Percentiles rank a stretch among this genome's conserved stretches.
Evolutionary conservation across 2,888 invertebrate genomes (phyloP).

Genomic region (Thera obeliscata): DNA sequence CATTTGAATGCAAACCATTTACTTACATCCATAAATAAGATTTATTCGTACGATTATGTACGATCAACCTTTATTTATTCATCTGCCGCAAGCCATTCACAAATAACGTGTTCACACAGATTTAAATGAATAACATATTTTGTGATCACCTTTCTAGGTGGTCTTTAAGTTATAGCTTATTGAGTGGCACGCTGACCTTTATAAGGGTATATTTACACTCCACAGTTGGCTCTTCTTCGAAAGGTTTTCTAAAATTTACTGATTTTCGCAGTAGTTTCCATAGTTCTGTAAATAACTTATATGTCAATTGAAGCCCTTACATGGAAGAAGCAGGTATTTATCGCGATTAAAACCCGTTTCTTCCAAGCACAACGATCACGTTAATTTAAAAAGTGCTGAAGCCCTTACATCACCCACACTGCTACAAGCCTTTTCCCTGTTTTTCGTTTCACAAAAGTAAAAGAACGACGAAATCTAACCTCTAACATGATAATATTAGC

Average conservation of each 20-base stretch:
- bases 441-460: neutral
- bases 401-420: too few species aligned
- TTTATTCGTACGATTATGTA: conserved; percentile 13
- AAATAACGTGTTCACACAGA: conserved; percentile 21
- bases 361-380: too few species aligned
- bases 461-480: too few species aligned
- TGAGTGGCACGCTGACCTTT: conserved; percentile 34
- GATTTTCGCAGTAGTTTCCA: too few species aligned
- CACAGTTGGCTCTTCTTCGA: too few species aligned
- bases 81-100: conserved; percentile 21
- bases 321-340: too few species aligned
- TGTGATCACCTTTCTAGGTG: conserved; percentile 45
- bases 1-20: neutral
- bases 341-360: too few species aligned
- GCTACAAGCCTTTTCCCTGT: neutral
- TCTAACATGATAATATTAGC: neutral
- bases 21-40: conserved; percentile 15
- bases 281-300: too few species aligned
- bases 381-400: too few species aligned
- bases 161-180: conserved; percentile 51
- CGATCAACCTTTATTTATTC: conserved; percentile 19
- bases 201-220: conserved; percentile 6
- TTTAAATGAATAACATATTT: conserved; percentile 40
- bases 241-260: too few species aligned
- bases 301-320: too few species aligned